Base-by-base conservation (phyloP, 2,113 vertebrate genomes). In the Mirounga angustirostris region DNA sequence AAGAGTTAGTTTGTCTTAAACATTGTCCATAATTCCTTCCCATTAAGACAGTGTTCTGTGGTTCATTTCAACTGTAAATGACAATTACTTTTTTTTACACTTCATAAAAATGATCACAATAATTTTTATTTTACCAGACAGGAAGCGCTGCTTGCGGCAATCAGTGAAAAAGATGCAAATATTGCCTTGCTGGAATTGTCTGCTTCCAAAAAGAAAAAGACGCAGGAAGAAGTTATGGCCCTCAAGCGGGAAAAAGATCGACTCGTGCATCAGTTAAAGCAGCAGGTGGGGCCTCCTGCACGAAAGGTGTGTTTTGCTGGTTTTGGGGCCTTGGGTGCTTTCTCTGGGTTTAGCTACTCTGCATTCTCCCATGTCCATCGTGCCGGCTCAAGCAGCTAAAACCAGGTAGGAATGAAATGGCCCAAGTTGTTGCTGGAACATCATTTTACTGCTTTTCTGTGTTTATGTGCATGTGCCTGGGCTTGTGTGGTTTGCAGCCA, bases 151-250 rank as follows among this genome's bases (percentile, higher is more conserved):
- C 99, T 99, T 97, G 99, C 99, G n/a, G 99, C 99, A 93, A 99
- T 99, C 99, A 99, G 99, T 98, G 99, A 99, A 98, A 99, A 99
- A 98, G 99, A 99, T 97, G 99, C 99, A 92, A 99, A 99, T 98
- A 99, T 99, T 94, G 99, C 99, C 96, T 99, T 99, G 98, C 99
- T 99, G 98, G 99, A 99, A 97, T 98, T 99, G 94, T 99, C 99
- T 83, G 99, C 99, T 95, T 99, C 99, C 96, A 99, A 99, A 98
- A 99, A 99, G 98, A 99, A 99, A 99, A 99, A 99, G 99, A 99
- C 99, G 9, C 99, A 99, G 98, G 99, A 99, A 58, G 99, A 99
- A 99, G 99, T 99, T 95, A 99, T 99, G 98, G 99, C 99, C 54
- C 99, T 99, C 87, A 99, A 99, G 98, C 98, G 99, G 97, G 99